phyloP scores from a whole-genome alignment of 2,797 vertebrate species.

The Tinamus major region DNA sequence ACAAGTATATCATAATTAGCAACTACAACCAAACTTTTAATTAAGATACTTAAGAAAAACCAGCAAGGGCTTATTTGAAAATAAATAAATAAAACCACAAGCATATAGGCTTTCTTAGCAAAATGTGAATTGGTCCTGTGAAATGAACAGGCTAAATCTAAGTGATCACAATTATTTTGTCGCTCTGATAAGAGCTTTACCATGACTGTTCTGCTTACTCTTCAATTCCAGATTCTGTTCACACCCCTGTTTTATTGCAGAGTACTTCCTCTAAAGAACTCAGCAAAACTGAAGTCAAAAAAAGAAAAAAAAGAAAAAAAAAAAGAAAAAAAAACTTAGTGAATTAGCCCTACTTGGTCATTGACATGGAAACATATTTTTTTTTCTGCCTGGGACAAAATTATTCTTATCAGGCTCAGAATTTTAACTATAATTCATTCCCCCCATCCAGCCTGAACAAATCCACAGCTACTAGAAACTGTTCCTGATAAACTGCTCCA shows the following conservation, averaged over 20 bases:
- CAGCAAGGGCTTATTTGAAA: conserved; percentile 52
- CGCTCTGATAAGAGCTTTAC: neutral
- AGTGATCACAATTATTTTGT: conserved; percentile 57
- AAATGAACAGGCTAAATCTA: conserved; percentile 54
- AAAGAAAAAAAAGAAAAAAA: neutral
- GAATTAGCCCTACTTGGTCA: neutral
- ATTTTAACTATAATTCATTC: neutral
- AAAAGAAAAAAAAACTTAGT: neutral
- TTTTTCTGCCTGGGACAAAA: neutral
- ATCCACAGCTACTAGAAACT: neutral
- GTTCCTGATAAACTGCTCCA: neutral
- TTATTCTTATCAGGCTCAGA: neutral
- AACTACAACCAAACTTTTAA: conserved; percentile 62
- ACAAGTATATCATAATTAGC: conserved; percentile 66
- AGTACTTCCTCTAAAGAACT: neutral
- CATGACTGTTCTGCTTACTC: conserved; percentile 25
- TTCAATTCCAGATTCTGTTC: conserved; percentile 22
- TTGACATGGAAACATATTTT: neutral
- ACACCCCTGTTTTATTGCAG: neutral
- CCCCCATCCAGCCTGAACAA: neutral
- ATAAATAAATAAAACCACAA: neutral
- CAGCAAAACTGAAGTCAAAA: neutral
- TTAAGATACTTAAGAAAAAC: conserved; percentile 61
- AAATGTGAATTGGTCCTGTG: conserved; percentile 8
- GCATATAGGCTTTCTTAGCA: neutral